These are phyloP conservation scores for Phrynosoma blainvillii DNA, from an alignment of 2,113 vertebrate species.

Conservation along the genomic window DNA sequence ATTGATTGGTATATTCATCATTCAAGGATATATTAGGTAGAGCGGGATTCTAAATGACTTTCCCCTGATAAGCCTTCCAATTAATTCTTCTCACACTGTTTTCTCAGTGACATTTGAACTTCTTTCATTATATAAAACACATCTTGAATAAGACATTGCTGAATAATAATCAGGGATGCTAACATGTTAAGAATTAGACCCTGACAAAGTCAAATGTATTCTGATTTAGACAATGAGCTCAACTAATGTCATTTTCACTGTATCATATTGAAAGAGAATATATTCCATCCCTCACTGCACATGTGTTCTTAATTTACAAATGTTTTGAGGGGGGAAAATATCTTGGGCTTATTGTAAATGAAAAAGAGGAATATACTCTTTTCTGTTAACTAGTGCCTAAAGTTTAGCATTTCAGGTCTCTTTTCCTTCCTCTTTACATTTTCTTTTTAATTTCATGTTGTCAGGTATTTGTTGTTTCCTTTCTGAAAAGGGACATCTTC, in stretches of 20 bases:
- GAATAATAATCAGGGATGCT: slow-evolving; percentile 80
- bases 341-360: slow-evolving; percentile 29
- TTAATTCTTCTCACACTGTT: slow-evolving; percentile 91
- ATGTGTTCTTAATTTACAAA: slow-evolving; percentile 48
- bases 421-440: neutral
- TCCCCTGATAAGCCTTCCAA: slow-evolving; percentile 87
- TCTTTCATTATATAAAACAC: slow-evolving; percentile 85
- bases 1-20: slow-evolving; percentile 90
- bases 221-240: slow-evolving; percentile 77
- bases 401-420: neutral
- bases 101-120: slow-evolving; percentile 85
- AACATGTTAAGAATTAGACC: slow-evolving; percentile 77
- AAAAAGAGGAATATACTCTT: slow-evolving; percentile 17
- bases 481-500: slow-evolving; percentile 40
- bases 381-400: slow-evolving; percentile 45
- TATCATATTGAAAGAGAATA: slow-evolving; percentile 62
- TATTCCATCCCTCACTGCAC: slow-evolving; percentile 28
- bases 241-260: slow-evolving; percentile 72
- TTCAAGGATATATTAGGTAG: slow-evolving; percentile 85
- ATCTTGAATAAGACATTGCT: slow-evolving; percentile 78
- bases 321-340: slow-evolving; percentile 50
- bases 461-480: slow-evolving; percentile 33
- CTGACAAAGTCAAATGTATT: slow-evolving; percentile 77
- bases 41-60: slow-evolving; percentile 88
- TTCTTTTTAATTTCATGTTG: slow-evolving; percentile 1